A percentile compares a stretch with the other conserved stretches of the same genome.
These are phyloP conservation scores for Dromas ardeola DNA, from an alignment of 2,113 vertebrate species.

Conservation along the genomic window DNA sequence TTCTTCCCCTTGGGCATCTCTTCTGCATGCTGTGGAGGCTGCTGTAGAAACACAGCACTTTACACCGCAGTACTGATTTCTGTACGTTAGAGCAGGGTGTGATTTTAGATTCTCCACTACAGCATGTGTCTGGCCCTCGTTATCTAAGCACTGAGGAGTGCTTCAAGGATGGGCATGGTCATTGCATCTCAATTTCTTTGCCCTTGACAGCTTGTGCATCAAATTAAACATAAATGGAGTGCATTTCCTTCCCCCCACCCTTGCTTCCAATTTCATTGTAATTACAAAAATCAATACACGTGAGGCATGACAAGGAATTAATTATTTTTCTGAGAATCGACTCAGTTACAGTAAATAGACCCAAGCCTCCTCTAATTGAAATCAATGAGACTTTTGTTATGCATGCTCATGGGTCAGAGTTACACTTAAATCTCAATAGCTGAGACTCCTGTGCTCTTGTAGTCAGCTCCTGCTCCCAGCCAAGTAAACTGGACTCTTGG, in stretches of 20 bases:
- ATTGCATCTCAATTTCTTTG: neutral
- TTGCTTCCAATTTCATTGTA: conserved; percentile 2
- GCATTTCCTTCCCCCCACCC: neutral
- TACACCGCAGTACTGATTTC: neutral
- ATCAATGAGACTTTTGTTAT: neutral
- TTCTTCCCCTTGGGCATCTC: neutral
- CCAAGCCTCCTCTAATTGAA: neutral
- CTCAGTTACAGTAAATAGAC: conserved; percentile 52
- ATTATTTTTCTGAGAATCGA: conserved; percentile 25
- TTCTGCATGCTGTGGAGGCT: neutral
- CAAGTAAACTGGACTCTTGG: neutral
- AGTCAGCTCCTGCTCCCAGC: neutral
- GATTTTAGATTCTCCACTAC: neutral
- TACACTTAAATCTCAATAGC: neutral
- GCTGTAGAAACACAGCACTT: neutral
- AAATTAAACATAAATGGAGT: neutral
- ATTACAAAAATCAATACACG: conserved; percentile 47
- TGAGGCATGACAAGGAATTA: conserved; percentile 53
- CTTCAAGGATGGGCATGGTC: neutral
- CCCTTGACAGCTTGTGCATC: conserved; percentile 3
- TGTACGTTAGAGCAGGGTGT: neutral
- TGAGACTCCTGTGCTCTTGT: neutral
- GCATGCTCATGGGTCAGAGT: neutral
- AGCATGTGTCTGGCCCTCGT: fast-evolving
- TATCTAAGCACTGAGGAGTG: neutral